These are phyloP conservation scores for Zapornia atra DNA, from an alignment of 2,113 vertebrate genomes.

Conservation along the genomic window DNA sequence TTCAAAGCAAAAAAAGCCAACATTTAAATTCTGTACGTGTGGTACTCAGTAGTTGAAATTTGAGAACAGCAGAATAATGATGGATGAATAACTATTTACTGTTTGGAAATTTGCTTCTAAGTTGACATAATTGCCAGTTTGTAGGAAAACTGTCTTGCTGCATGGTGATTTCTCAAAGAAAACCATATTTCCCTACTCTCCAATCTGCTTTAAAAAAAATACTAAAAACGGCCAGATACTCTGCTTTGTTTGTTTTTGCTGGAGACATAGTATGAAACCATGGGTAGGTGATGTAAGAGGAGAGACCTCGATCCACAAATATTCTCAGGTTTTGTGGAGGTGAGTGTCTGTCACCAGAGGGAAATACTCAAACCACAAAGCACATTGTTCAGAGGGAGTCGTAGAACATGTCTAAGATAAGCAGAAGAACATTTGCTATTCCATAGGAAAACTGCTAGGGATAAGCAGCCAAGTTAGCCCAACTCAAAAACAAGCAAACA, in stretches of 20 bases:
- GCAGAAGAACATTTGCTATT: neutral
- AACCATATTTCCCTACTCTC: neutral
- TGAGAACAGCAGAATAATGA: neutral
- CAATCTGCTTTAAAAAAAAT: neutral
- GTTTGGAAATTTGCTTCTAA: neutral
- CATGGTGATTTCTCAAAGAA: neutral
- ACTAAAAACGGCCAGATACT: neutral
- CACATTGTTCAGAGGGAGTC: accelerated
- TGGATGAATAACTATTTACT: neutral
- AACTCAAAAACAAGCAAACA: neutral
- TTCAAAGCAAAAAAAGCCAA: neutral
- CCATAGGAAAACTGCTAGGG: neutral
- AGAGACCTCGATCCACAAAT: neutral
- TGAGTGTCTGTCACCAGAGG: neutral
- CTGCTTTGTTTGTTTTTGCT: neutral
- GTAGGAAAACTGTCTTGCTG: neutral
- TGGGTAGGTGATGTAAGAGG: neutral
- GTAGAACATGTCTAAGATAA: neutral
- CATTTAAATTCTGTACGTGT: neutral
- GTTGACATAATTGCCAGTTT: neutral
- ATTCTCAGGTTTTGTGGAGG: neutral
- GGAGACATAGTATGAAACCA: neutral
- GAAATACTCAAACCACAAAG: neutral
- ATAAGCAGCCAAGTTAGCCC: neutral
- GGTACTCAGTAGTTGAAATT: neutral